These are phyloP conservation scores for Takifugu ocellatus DNA, from an alignment of 2,797 vertebrate genomes.

Conservation along the genomic window DNA sequence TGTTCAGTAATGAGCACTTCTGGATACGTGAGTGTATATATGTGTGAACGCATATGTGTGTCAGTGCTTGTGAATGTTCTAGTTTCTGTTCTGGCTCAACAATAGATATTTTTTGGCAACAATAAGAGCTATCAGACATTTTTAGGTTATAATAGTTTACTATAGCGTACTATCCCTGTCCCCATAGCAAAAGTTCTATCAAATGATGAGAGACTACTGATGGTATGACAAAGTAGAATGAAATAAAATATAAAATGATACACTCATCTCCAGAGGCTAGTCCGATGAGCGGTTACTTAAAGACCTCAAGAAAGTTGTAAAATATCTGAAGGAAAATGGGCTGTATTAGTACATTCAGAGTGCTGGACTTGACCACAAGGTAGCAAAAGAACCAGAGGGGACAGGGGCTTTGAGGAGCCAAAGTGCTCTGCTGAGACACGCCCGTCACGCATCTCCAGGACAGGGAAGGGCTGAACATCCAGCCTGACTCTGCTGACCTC, in stretches of 20 bases:
- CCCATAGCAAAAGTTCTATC: constrained; percentile 66
- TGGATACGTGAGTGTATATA: constrained; percentile 53
- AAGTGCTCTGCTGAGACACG: constrained; percentile 42
- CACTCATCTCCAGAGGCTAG: constrained; percentile 58
- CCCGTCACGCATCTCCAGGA: constrained; percentile 49
- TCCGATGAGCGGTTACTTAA: constrained; percentile 59
- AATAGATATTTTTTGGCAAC: constrained; percentile 82
- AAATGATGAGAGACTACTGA: constrained; percentile 57
- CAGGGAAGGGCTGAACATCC: constrained; percentile 42
- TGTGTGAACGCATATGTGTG: constrained; percentile 36
- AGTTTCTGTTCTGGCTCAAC: constrained; percentile 79
- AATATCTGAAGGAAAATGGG: constrained; percentile 63
- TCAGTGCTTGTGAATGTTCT: constrained; percentile 57
- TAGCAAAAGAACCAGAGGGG: constrained; percentile 44
- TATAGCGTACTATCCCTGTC: constrained; percentile 50
- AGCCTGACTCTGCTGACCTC: constrained; percentile 57
- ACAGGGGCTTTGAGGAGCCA: constrained; percentile 27
- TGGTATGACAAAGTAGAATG: constrained; percentile 51
- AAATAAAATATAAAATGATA: constrained; percentile 64
- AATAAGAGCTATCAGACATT: constrained; percentile 69
- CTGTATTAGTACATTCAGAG: constrained; percentile 74
- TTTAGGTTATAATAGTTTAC: constrained; percentile 67
- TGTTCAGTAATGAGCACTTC: constrained; percentile 77
- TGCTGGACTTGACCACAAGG: constrained; percentile 72
- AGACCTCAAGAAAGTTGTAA: constrained; percentile 60